Percentiles rank a stretch among this genome's conserved stretches.
These are phyloP conservation scores for Belgica antarctica DNA, from an alignment of 2,888 invertebrate species.

Conservation along the genomic window DNA sequence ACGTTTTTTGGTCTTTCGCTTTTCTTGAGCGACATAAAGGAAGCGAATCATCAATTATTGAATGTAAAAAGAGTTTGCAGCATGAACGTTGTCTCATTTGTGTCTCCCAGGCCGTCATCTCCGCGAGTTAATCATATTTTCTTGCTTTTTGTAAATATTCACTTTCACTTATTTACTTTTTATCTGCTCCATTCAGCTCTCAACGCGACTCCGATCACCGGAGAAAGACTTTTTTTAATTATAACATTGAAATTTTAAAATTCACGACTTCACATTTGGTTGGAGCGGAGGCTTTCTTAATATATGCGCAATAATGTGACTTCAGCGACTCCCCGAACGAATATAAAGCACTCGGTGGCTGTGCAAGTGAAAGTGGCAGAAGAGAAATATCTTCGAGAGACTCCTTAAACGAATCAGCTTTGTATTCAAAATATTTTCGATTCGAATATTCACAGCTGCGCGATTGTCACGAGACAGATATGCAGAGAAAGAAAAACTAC, in stretches of 20 bases:
- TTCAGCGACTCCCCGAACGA: too few species aligned
- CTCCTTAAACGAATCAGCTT: too few species aligned
- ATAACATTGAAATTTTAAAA: conserved; percentile 37
- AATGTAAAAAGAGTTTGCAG: not conserved
- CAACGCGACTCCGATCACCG: not conserved
- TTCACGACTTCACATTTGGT: conserved; percentile 29
- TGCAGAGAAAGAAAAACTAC: too few species aligned
- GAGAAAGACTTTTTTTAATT: conserved; percentile 35
- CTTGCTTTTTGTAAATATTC: conserved; percentile 32
- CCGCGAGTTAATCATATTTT: not conserved
- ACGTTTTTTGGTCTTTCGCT: not conserved
- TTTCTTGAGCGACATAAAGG: not conserved
- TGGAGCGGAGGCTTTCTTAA: conserved; percentile 1
- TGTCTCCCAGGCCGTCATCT: conserved; percentile 2
- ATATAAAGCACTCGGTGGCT: not conserved
- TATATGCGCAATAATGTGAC: conserved; percentile 6
- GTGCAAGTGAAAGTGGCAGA: conserved; percentile 39
- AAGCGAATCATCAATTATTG: conserved; percentile 27
- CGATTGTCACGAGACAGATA: too few species aligned
- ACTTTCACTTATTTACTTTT: conserved; percentile 34
- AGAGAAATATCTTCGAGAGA: too few species aligned
- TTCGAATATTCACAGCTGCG: too few species aligned
- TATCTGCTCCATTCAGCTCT: not conserved
- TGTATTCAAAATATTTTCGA: too few species aligned
- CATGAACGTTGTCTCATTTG: conserved; percentile 24